These are phyloP conservation scores for Mystacides longicornis DNA, from an alignment of 2,888 invertebrate species.

Conservation along the genomic window DNA sequence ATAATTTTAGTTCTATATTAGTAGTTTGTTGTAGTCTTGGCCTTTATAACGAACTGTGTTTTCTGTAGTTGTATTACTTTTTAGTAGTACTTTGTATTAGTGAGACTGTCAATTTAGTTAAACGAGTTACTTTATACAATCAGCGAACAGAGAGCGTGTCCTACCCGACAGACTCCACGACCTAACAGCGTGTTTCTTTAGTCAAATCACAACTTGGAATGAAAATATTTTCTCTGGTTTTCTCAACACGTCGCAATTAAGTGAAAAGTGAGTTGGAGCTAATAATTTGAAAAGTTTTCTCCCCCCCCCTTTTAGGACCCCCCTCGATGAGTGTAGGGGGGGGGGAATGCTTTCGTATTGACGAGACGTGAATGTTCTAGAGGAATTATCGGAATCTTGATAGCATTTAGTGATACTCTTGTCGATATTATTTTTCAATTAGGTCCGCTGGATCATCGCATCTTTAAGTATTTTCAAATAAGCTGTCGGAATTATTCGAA, in stretches of 20 bases:
- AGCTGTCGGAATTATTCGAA: no score
- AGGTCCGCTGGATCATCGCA: background rate
- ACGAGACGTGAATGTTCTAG: background rate
- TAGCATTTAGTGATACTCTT: background rate
- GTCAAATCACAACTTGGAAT: background rate
- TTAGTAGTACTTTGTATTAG: no score
- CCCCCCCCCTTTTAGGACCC: background rate
- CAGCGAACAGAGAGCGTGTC: background rate
- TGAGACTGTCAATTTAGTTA: background rate
- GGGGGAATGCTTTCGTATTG: background rate
- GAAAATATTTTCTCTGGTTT: conserved; percentile 1
- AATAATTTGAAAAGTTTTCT: conserved; percentile 1
- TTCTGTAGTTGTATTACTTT: no score
- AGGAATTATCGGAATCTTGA: background rate
- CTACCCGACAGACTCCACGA: background rate
- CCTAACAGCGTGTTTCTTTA: background rate
- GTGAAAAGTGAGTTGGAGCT: conserved; percentile 1
- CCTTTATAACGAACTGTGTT: no score
- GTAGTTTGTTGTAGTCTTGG: no score
- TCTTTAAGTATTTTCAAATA: background rate
- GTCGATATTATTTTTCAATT: background rate
- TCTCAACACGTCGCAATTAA: conserved; percentile 1
- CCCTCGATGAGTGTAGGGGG: background rate
- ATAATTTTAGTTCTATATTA: no score
- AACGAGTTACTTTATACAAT: background rate